Conservation (phyloP, 2,888 invertebrate genomes). For the Phortica okadai region DNA sequence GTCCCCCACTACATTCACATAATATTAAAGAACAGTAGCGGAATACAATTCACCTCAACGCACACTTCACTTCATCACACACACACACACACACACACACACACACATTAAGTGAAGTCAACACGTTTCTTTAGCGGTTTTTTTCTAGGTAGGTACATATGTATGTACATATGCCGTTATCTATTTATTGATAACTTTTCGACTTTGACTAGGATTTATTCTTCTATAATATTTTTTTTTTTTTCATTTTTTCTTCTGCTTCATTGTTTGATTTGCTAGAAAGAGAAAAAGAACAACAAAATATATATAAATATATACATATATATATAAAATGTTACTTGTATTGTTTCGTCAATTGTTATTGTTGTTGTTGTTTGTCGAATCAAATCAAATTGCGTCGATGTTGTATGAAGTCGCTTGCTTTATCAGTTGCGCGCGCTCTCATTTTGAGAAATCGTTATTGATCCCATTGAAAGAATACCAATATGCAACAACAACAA, state of each 20-base stretch:
- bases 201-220: constrained; percentile 16
- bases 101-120: neutral
- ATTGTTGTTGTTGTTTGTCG: neutral
- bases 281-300: neutral
- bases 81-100: neutral
- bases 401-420: neutral
- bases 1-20: no score
- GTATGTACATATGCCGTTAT: neutral
- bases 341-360: neutral
- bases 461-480: constrained; percentile 54
- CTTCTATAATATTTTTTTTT: neutral
- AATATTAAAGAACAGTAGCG: no score
- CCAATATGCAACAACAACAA: constrained; percentile 48
- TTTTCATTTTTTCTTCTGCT: neutral
- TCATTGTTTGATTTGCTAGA: neutral
- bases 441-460: neutral
- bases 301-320: neutral
- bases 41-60: neutral
- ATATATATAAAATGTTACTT: neutral
- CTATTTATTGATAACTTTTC: constrained; percentile 27
- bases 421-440: neutral
- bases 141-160: neutral
- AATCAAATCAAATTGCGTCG: neutral
- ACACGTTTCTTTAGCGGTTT: neutral
- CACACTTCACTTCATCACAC: neutral